Evolutionary conservation across 1,140 invertebrate genomes (phyloP).

Genomic region (Drosophila baimaii): DNA sequence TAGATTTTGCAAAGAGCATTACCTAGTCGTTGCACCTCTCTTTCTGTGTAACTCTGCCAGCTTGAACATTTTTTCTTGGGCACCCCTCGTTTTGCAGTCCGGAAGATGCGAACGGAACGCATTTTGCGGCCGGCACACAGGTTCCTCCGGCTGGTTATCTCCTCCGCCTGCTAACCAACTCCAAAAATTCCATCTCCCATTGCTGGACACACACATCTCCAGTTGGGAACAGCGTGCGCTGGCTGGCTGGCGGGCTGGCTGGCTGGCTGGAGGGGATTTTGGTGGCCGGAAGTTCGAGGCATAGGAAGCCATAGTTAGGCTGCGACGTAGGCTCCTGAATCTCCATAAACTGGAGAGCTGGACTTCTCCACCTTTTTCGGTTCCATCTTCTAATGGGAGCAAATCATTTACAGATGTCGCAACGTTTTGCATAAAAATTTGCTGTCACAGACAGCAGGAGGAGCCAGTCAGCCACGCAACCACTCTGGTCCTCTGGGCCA

Average conservation of each 20-base stretch:
- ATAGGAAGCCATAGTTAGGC: constrained; percentile 60
- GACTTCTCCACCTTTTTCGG: constrained; percentile 1
- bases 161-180: constrained; percentile 4
- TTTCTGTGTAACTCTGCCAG: background rate
- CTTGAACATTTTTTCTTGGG: constrained; percentile 44
- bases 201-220: constrained; percentile 11
- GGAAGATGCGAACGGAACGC: constrained; percentile 67
- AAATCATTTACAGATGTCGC: constrained; percentile 81
- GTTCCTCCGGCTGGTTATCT: constrained; percentile 22
- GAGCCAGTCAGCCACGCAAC: constrained; percentile 5
- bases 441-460: constrained; percentile 56
- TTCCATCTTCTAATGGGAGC: constrained; percentile 69
- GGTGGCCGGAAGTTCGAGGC: constrained; percentile 62
- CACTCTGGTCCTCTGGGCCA: background rate
- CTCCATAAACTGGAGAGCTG: no score
- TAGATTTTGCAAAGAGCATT: background rate
- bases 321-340: constrained; percentile 4
- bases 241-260: no score
- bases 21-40: background rate
- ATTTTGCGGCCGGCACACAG: constrained; percentile 61
- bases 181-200: constrained; percentile 7
- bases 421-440: constrained; percentile 76
- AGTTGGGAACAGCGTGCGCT: no score
- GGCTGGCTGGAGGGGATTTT: no score
- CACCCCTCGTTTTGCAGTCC: constrained; percentile 6